Evolutionary conservation across 1,140 invertebrate species (phyloP).

Genomic region (Habropoda laboriosa): DNA sequence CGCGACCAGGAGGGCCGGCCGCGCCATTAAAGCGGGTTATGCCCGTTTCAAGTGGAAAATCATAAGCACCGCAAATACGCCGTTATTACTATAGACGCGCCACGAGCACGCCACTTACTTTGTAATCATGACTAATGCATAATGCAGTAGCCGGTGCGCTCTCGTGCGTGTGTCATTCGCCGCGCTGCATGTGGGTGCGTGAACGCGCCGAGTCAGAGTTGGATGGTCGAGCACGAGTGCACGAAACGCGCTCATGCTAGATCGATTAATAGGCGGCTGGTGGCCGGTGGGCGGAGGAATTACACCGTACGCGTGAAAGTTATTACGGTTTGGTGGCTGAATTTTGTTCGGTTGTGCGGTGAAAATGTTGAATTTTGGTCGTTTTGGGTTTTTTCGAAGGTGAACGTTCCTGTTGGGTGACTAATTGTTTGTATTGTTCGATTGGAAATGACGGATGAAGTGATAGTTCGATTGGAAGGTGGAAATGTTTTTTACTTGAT

Average conservation of each 20-base stretch:
- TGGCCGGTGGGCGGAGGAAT: background rate
- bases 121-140: slow-evolving; percentile 77
- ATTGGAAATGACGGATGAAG: no score
- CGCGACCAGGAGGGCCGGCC: slow-evolving; percentile 59
- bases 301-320: no score
- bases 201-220: background rate
- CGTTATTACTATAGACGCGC: slow-evolving; percentile 72
- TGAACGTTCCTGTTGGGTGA: no score
- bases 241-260: background rate
- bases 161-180: slow-evolving; percentile 32
- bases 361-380: no score
- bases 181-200: slow-evolving; percentile 13
- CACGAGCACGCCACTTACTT: slow-evolving; percentile 74
- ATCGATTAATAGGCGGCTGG: background rate
- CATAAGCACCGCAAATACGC: slow-evolving; percentile 74
- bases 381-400: no score
- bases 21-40: slow-evolving; percentile 74
- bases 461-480: no score
- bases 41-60: slow-evolving; percentile 76
- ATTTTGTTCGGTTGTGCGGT: no score
- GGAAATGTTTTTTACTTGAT: no score
- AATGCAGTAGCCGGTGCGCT: slow-evolving; percentile 67
- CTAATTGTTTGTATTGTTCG: no score
- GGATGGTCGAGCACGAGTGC: background rate
- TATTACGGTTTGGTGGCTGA: no score